phyloP scores from a whole-genome alignment of 2,113 vertebrate genomes.

The Lota lota region DNA sequence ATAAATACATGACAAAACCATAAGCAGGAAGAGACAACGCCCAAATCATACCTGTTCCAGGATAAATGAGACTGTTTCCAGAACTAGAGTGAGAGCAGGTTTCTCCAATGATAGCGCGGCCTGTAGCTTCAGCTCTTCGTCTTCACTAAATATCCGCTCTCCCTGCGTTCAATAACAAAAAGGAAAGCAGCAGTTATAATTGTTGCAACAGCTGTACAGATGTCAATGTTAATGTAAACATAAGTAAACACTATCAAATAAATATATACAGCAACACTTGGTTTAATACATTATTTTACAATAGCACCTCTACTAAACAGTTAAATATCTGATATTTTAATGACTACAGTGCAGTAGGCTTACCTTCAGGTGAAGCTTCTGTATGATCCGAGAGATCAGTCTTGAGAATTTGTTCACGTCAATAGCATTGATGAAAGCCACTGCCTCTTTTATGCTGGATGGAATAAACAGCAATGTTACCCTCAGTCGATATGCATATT shows the following conservation, averaged over 20 bases:
- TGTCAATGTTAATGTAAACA: no score
- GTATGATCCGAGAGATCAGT: conserved; percentile 86
- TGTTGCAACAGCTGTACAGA: no score
- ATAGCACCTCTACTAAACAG: no score
- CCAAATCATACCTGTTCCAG: conserved; percentile 85
- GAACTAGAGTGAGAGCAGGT: conserved; percentile 82
- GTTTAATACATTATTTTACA: no score
- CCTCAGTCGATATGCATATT: no score
- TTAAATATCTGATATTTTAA: not conserved
- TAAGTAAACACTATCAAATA: no score
- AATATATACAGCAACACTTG: no score
- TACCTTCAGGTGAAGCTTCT: conserved; percentile 95
- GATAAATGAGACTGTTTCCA: conserved; percentile 89
- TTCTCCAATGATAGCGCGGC: conserved; percentile 86
- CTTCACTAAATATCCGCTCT: conserved; percentile 89
- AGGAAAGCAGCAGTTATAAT: no score
- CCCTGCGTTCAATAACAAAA: conserved; percentile 58
- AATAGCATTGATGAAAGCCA: conserved; percentile 82
- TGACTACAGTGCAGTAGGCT: not conserved
- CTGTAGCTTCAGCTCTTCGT: conserved; percentile 93
- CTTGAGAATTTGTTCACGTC: conserved; percentile 86
- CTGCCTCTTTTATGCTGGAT: conserved; percentile 89
- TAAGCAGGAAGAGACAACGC: not conserved
- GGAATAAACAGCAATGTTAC: conserved; percentile 6
- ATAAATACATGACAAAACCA: not conserved